phyloP scores from a whole-genome alignment of 2,888 invertebrate genomes.

The Spialia ferax region DNA sequence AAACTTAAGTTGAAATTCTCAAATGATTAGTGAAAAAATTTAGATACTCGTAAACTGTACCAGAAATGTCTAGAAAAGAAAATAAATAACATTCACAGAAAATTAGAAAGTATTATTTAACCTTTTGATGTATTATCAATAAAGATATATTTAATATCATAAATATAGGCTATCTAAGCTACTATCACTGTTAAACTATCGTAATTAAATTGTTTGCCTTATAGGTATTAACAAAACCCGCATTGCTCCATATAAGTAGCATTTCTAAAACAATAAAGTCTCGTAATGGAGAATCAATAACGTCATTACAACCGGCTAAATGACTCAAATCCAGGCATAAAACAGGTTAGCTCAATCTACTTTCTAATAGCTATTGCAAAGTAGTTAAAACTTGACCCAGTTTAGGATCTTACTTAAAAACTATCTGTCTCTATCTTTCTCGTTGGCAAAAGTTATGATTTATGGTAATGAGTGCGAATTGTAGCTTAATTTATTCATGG shows the following conservation, averaged over 20 bases:
- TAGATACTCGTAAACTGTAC: no score
- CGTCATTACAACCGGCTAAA: slow-evolving; percentile 22
- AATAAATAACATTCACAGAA: no score
- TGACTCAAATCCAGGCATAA: slow-evolving; percentile 48
- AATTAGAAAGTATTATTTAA: no score
- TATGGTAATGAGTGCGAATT: slow-evolving; percentile 5
- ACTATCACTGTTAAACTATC: no score
- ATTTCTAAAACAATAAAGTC: slow-evolving; percentile 19
- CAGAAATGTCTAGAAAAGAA: no score
- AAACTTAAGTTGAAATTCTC: no score
- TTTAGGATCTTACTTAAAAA: slow-evolving; percentile 47
- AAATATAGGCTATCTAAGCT: no score
- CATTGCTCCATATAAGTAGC: background rate
- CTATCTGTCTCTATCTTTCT: slow-evolving; percentile 25
- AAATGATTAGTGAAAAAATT: no score
- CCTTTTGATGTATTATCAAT: no score
- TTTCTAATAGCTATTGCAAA: slow-evolving; percentile 54
- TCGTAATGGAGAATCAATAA: background rate
- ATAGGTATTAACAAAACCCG: background rate
- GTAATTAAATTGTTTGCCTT: background rate
- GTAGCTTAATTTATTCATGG: background rate
- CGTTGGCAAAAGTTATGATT: background rate
- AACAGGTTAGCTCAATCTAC: slow-evolving; percentile 52
- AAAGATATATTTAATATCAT: no score
- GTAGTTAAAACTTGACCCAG: slow-evolving; percentile 52